Evolutionary conservation across 1,140 invertebrate genomes (phyloP), one percentile per base, ranked within the genome.

Genomic region (Anoplolepis gracilipes): DNA sequence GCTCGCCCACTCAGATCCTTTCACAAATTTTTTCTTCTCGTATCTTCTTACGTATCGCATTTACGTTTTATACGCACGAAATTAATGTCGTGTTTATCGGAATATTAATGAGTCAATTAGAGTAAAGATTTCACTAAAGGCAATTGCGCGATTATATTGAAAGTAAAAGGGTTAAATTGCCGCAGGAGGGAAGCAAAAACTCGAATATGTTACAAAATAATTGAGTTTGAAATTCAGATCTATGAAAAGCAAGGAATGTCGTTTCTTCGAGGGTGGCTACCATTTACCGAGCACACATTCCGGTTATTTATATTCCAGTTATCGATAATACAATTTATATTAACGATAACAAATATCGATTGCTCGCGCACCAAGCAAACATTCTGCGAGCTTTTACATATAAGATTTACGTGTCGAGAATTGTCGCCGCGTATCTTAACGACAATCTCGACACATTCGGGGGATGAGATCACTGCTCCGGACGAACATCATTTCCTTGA

Each of bases 1-100:
- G 76, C 19, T 89, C 85, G 87, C 90, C 86, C 82, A 90, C 86
- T 76, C 79, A 30, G 19, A 46, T 85, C 67, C 39, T 61, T 33
- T 67, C 19, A 46, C 30, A 28, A 3, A 16, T 25, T 19, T 72
- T 22, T 6, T 84, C 5, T 16, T 53, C 61, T 46, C 57, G 28
- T 49, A 76, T 62, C 53, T 76, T 25, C 39, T 75, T 39, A 67
- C 53, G 25, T 65, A 65, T n/a, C 22, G 22, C 22, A 1, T 6
- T 8, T 2, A 30, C 19, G 4, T 72, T 81, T 81, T 81, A 72
- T 81, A 57, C 19, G 46, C 10, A 39, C 39, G 25, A 70, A 81
- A 81, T 81, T 79, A 57, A 11, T 28, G 25, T 69, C 19, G 11
- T 25, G 49, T 72, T 81, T 81, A 81, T 81, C 53, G 36, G 78